Conservation (phyloP, 2,888 invertebrate genomes). For the Nomada ruficornis region DNA sequence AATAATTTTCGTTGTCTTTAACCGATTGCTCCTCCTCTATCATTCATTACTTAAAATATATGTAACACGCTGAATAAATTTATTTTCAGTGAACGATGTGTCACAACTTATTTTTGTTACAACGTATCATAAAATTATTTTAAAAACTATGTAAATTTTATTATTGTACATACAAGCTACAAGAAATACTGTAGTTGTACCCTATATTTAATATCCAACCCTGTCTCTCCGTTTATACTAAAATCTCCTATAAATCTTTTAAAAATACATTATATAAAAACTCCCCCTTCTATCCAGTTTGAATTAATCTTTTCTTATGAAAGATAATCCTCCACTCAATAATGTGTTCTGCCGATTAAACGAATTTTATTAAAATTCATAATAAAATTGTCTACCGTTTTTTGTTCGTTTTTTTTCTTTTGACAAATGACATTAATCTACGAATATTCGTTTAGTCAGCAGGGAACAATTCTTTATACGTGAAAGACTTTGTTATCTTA, state of each 20-base stretch:
- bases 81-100: not conserved
- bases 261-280: too few species aligned
- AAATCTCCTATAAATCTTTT: too few species aligned
- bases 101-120: not conserved
- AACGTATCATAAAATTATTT: not conserved
- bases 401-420: too few species aligned
- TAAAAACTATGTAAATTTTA: not conserved
- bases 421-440: not conserved
- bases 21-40: not conserved
- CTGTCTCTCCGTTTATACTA: not conserved
- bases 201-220: not conserved
- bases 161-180: not conserved
- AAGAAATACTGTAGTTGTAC: not conserved
- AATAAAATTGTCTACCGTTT: too few species aligned
- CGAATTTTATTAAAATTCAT: too few species aligned
- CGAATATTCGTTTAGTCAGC: constrained; percentile 15
- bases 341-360: too few species aligned
- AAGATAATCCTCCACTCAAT: too few species aligned
- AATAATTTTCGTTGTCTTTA: not conserved
- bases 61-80: constrained; percentile 18
- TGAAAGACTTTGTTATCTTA: constrained; percentile 88
- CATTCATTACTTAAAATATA: not conserved
- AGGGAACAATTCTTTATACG: constrained; percentile 90
- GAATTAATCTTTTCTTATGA: too few species aligned
- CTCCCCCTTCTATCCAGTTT: too few species aligned